phyloP scores from a whole-genome alignment of 1,140 invertebrate species.

The Sycophaga agraensis region DNA sequence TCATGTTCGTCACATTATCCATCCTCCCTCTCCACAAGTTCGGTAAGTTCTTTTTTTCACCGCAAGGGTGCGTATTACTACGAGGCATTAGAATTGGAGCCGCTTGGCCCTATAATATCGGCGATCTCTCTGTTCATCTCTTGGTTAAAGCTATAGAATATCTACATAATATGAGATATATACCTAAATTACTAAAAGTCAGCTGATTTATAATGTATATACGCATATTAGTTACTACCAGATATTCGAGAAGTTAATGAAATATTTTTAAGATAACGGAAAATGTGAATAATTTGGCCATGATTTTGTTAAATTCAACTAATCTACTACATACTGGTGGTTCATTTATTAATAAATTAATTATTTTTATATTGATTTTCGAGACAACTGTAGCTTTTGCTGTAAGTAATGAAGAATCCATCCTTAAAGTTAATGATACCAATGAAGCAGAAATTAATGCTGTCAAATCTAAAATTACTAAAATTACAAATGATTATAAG shows the following conservation, averaged over 20 bases:
- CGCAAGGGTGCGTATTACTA: too few species aligned
- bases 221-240: too few species aligned
- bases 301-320: slow-evolving; percentile 9
- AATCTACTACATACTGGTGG: not conserved
- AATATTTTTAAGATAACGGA: not conserved
- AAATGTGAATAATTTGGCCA: slow-evolving; percentile 20
- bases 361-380: slow-evolving; percentile 2
- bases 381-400: not conserved
- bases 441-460: not conserved
- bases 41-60: too few species aligned
- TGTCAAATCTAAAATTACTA: not conserved
- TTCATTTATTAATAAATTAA: not conserved
- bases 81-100: too few species aligned
- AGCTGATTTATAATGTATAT: too few species aligned
- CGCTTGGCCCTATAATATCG: too few species aligned
- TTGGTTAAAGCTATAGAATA: too few species aligned
- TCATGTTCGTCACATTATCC: too few species aligned
- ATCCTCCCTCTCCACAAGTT: too few species aligned
- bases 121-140: too few species aligned
- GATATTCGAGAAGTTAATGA: not conserved
- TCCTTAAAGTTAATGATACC: not conserved
- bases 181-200: too few species aligned
- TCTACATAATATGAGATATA: too few species aligned
- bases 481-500: not conserved
- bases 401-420: slow-evolving; percentile 18